Base-by-base conservation (phyloP, 35 echinoderm and acorn worm genomes). In the Heliocidaris tuberculata region DNA sequence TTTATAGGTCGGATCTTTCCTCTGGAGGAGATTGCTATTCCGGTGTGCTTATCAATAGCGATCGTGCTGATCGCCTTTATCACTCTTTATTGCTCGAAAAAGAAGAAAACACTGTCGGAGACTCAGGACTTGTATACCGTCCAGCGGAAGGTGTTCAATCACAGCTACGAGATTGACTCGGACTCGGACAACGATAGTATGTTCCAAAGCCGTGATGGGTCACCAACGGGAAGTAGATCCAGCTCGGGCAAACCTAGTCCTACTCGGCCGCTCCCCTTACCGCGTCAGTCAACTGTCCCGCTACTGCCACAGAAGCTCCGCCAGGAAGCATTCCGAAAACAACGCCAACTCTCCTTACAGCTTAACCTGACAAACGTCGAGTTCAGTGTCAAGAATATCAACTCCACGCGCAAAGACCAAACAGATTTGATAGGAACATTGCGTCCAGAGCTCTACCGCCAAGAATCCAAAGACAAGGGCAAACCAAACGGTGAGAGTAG, bases 121-220 rank as follows among this genome's bases (percentile, higher is more conserved):
- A 90, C 60, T 21, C 70, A 54, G 29, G 94, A 96, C 52, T 94
- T 87, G 32, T 96, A 96, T 90, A 96, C 95, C 88, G 93, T 95
- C 92, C 95, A 98, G 89, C 95, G 97, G 50, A 96, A 97, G 85
- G 93, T 95, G 12, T 93, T 52, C 91, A 93, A 59, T 48, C 91
- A 93, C 91, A 95, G 94, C 61, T 94, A 98, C 96, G 97, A 96
- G 49, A 94, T 95, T 92, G 97, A 98, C 60, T 95, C 94, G 19
- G 97, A 98, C 86, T 98, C 97, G 30, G 97, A 98, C 71, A 96
- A 96, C 94, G 97, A 98, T 92, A 98, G 96, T 94, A 96, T 95
- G 95, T 94, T 92, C 86, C 92, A 95, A 71, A 93, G 65, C 13
- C 92, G 88, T 59, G 95, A 95, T 49, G 94, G 32, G 19, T 85